Evolutionary conservation across 2,113 vertebrate species (phyloP).

Genomic region (Todiramphus saurophagus): DNA sequence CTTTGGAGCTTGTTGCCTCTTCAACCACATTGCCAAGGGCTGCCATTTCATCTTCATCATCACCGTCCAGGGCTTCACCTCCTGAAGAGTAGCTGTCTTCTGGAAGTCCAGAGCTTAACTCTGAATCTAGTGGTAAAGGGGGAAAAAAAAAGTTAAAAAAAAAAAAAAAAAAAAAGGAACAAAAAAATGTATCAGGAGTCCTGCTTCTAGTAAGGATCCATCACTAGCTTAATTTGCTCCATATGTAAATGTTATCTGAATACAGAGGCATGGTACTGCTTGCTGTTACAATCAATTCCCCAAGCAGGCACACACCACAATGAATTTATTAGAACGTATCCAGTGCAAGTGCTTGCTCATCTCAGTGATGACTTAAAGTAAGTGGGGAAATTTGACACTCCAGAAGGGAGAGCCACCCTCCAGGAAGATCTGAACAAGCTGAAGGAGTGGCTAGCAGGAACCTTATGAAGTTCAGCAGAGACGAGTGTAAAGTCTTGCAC

Average conservation of each 20-base stretch:
- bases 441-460: too few relatives aligned
- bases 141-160: neutral
- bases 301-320: neutral
- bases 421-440: too few relatives aligned
- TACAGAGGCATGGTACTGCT: neutral
- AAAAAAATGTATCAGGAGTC: neutral
- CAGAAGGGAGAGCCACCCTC: too few relatives aligned
- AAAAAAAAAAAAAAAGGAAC: neutral
- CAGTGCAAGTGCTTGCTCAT: neutral
- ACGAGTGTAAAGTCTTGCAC: too few relatives aligned
- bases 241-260: neutral
- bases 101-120: slow-evolving; percentile 44
- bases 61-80: slow-evolving; percentile 66
- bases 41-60: slow-evolving; percentile 63
- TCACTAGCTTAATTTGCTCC: neutral
- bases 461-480: too few relatives aligned
- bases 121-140: slow-evolving; percentile 10
- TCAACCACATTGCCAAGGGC: neutral
- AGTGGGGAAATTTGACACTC: too few relatives aligned
- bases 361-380: neutral
- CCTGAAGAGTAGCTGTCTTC: slow-evolving; percentile 53
- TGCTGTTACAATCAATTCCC: neutral
- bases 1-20: slow-evolving; percentile 9
- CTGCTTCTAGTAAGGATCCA: neutral
- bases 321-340: neutral